A percentile compares a stretch with the other conserved stretches of the same genome.
These are phyloP conservation scores for Dicycla oo DNA, from an alignment of 2,888 invertebrate species.

Conservation along the genomic window DNA sequence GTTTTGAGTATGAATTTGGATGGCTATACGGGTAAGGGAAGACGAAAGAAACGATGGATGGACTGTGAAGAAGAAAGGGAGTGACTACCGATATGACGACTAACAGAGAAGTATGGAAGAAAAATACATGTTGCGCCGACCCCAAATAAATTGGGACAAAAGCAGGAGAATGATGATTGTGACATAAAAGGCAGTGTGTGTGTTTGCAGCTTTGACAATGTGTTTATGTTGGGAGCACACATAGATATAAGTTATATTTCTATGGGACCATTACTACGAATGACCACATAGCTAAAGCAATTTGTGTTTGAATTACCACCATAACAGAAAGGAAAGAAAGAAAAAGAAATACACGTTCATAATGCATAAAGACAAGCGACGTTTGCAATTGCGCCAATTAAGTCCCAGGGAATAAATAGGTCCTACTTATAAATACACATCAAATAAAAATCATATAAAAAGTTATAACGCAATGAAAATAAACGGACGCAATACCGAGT, in stretches of 20 bases:
- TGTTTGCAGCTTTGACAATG: not conserved
- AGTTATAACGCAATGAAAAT: slow-evolving; percentile 33
- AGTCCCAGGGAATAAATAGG: not conserved
- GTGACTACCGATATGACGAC: too few relatives aligned
- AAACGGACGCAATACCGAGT: slow-evolving; percentile 44
- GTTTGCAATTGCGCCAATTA: not conserved
- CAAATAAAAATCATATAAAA: slow-evolving; percentile 38
- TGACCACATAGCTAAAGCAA: not conserved
- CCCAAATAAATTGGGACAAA: too few relatives aligned
- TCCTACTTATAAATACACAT: slow-evolving; percentile 4
- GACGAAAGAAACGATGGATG: too few relatives aligned
- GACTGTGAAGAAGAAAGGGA: too few relatives aligned
- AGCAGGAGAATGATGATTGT: too few relatives aligned
- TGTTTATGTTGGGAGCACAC: not conserved
- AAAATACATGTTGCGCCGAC: too few relatives aligned
- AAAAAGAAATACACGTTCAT: not conserved
- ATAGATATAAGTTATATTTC: too few relatives aligned
- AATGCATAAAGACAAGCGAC: not conserved
- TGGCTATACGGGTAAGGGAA: too few relatives aligned
- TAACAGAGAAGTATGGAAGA: too few relatives aligned
- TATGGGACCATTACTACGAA: too few relatives aligned
- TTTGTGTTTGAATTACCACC: not conserved
- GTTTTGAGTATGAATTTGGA: too few relatives aligned
- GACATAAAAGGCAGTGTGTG: too few relatives aligned
- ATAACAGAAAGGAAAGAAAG: not conserved